Base-by-base conservation (phyloP, 2,797 vertebrate species). In the Micrastur ruficollis region DNA sequence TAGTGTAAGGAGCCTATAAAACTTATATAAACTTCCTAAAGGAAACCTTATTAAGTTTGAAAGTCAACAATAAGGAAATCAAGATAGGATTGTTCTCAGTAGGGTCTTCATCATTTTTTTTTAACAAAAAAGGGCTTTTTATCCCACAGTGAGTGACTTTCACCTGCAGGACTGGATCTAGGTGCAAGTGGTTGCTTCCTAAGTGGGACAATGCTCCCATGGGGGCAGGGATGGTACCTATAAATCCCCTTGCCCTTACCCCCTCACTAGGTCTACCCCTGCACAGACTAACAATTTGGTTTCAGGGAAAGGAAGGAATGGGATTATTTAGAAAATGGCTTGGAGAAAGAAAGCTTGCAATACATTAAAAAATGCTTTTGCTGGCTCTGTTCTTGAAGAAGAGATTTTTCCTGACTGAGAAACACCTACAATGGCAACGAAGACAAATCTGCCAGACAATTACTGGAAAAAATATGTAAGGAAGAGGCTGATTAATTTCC, bases 391-490 rank as follows among this genome's bases (percentile, higher is more conserved):
- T 81, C 36, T 76, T 67, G 52, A 93, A 75, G 79, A 91, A 61
- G 80, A 79, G 16, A 72, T 62, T 90, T 86, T 95, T 81, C 58
- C 66, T 75, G 22, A 89, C 58, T 79, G 68, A 92, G 38, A 94
- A 95, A 82, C n/a, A 80, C 76, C 73, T 95, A 91, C 49, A 85
- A 74, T 71, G 56, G 49, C 75, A 95, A 80, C 3, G 0, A 92
- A 93, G 86, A 89, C 59, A 84, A 89, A 92, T 89, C 26, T 94
- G 47, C 31, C 22, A 44, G 86, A 93, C 90, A 89, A 95, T 59
- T 56, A 87, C 83, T 92, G 78, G 81, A 32, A 84, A 95, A 93
- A 87, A 49, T 80, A 73, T 40, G 17, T 91, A 70, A 94, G 82
- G 40, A 90, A 67, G 76, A 90, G 53, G 25, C 36, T 73, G 81